phyloP scores from a whole-genome alignment of 1,140 invertebrate genomes.

The Psix sp. region DNA sequence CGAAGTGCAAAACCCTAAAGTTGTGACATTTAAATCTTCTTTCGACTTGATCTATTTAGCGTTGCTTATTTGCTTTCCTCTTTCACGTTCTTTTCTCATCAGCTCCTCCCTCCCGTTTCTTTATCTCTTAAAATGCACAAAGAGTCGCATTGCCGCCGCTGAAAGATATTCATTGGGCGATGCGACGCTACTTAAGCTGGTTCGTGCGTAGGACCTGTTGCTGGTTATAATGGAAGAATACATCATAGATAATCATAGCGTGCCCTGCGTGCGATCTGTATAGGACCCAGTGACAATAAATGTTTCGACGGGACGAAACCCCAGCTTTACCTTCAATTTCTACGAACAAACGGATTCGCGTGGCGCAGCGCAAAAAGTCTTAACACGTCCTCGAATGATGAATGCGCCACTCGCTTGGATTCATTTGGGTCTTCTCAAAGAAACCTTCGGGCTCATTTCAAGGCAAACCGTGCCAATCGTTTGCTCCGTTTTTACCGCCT shows the following conservation, averaged over 20 bases:
- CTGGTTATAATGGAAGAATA: conserved; percentile 70
- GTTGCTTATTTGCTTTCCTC: neutral
- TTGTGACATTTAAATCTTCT: conserved; percentile 42
- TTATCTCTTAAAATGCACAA: conserved; percentile 59
- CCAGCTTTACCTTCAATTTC: conserved; percentile 57
- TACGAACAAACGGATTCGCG: conserved; percentile 59
- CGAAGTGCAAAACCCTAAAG: neutral
- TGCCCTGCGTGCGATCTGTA: conserved; percentile 53
- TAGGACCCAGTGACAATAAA: conserved; percentile 61
- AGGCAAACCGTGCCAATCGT: neutral
- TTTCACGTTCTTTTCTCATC: conserved; percentile 9
- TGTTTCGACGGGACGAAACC: conserved; percentile 52
- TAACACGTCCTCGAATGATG: conserved; percentile 33
- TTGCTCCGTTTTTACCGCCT: too few species aligned
- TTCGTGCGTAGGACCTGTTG: conserved; percentile 69
- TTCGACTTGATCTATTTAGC: conserved; percentile 46
- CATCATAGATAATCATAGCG: conserved; percentile 71
- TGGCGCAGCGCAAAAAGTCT: conserved; percentile 43
- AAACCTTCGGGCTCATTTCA: conserved; percentile 12
- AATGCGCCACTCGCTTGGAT: conserved; percentile 13
- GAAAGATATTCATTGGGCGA: conserved; percentile 62
- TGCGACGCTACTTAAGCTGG: conserved; percentile 65
- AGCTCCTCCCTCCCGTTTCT: conserved; percentile 18
- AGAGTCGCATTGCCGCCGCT: conserved; percentile 43
- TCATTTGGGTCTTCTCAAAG: conserved; percentile 7